A percentile compares a stretch with the other conserved stretches of the same genome.
phyloP scores from a whole-genome alignment of 2,888 invertebrate genomes.

The Germaria angustata region DNA sequence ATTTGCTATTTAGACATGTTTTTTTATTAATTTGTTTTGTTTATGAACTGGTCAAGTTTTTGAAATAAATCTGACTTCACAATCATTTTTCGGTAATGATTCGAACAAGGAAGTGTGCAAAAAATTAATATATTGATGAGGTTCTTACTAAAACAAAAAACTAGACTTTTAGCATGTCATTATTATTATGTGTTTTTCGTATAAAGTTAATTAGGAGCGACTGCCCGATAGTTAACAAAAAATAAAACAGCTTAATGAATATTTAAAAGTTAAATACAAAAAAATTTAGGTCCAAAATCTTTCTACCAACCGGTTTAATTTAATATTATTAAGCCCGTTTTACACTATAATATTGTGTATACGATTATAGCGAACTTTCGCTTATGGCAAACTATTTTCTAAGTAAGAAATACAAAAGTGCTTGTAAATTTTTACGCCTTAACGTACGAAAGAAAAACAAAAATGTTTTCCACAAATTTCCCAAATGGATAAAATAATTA shows the following conservation, averaged over 20 bases:
- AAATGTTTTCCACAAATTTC: too few species aligned
- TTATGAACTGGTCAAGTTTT: slow-evolving; percentile 9
- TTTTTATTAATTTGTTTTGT: not conserved
- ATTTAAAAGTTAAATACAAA: not conserved
- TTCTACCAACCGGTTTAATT: not conserved
- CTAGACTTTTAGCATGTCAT: slow-evolving; percentile 6
- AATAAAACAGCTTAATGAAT: not conserved
- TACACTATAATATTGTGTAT: too few species aligned
- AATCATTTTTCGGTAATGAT: not conserved
- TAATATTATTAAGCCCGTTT: not conserved
- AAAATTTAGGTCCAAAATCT: not conserved
- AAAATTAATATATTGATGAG: not conserved
- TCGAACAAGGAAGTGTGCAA: slow-evolving; percentile 23
- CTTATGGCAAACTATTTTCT: too few species aligned
- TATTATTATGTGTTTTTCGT: not conserved
- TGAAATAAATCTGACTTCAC: not conserved
- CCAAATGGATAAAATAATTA: too few species aligned
- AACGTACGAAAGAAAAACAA: too few species aligned
- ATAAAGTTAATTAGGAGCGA: not conserved
- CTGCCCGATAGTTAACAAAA: not conserved
- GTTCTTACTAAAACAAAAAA: slow-evolving; percentile 15
- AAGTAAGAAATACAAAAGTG: too few species aligned
- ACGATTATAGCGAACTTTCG: too few species aligned
- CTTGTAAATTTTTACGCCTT: too few species aligned
- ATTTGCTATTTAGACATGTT: not conserved